Conservation (phyloP, 2,888 invertebrate species). For the Netelia inedita region DNA sequence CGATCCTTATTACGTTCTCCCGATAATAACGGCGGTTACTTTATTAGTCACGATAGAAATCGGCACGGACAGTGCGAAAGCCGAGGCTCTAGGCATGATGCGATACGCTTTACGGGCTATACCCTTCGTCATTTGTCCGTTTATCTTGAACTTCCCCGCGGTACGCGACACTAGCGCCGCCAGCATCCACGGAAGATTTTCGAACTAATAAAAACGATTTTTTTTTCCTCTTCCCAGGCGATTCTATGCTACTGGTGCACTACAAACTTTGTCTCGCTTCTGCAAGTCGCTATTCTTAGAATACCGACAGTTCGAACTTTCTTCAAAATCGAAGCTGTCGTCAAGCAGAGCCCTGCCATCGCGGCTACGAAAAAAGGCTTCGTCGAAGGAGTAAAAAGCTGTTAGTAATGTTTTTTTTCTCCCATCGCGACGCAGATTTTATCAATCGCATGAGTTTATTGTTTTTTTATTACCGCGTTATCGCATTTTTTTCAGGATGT, state of each 20-base stretch:
- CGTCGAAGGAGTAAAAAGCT: conserved; percentile 91
- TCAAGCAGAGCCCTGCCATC: conserved; percentile 87
- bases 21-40: conserved; percentile 93
- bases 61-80: conserved; percentile 91
- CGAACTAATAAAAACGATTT: not conserved
- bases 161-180: conserved; percentile 83
- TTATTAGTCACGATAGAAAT: conserved; percentile 93
- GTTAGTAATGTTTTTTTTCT: conserved; percentile 87
- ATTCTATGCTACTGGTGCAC: conserved; percentile 96
- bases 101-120: conserved; percentile 91
- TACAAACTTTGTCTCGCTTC: conserved; percentile 93
- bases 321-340: conserved; percentile 90
- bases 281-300: conserved; percentile 92
- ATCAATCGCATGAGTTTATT: no score
- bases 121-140: conserved; percentile 93
- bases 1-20: conserved; percentile 96
- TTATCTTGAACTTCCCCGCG: conserved; percentile 95
- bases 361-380: conserved; percentile 89
- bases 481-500: no score
- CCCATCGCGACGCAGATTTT: not conserved
- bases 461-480: no score
- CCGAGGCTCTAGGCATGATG: conserved; percentile 89
- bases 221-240: conserved; percentile 85
- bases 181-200: no score
- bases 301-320: conserved; percentile 90